A percentile compares a stretch with the other conserved stretches of the same genome.
Evolutionary conservation across 2,113 vertebrate species (phyloP).

Genomic region (Rhinichthys klamathensis): DNA sequence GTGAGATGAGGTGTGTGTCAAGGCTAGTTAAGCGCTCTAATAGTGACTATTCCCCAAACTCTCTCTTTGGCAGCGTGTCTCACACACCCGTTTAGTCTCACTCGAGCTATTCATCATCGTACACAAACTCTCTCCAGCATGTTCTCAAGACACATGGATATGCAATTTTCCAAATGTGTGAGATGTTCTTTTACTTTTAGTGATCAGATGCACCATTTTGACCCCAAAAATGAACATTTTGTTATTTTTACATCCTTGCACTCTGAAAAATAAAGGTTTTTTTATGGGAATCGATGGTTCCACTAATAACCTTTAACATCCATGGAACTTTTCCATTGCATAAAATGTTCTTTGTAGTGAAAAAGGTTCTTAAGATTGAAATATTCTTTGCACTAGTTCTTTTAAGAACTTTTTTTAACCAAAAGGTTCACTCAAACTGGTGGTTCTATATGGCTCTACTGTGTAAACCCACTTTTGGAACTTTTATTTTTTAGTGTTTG

Average conservation of each 20-base stretch:
- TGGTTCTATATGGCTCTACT: no score
- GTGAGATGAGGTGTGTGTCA: conserved; percentile 41
- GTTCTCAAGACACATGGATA: not conserved
- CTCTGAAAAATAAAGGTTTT: no score
- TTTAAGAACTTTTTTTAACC: no score
- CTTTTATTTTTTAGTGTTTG: not conserved
- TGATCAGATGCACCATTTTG: not conserved
- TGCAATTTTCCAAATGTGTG: not conserved
- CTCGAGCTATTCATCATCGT: not conserved
- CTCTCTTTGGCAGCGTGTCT: conserved; percentile 40
- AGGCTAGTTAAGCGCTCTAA: conserved; percentile 47
- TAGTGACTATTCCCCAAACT: conserved; percentile 56
- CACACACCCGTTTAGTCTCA: conserved; percentile 46
- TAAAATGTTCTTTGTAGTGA: no score
- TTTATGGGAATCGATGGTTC: no score
- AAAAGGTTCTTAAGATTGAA: no score
- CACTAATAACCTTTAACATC: no score
- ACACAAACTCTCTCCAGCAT: conserved; percentile 14
- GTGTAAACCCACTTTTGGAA: no score
- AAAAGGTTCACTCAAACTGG: no score
- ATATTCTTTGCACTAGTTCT: no score
- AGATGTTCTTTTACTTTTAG: not conserved
- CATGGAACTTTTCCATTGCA: no score
- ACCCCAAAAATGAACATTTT: not conserved
- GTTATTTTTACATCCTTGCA: not conserved